phyloP scores from a whole-genome alignment of 2,113 vertebrate species.

The Xerus inauris region DNA sequence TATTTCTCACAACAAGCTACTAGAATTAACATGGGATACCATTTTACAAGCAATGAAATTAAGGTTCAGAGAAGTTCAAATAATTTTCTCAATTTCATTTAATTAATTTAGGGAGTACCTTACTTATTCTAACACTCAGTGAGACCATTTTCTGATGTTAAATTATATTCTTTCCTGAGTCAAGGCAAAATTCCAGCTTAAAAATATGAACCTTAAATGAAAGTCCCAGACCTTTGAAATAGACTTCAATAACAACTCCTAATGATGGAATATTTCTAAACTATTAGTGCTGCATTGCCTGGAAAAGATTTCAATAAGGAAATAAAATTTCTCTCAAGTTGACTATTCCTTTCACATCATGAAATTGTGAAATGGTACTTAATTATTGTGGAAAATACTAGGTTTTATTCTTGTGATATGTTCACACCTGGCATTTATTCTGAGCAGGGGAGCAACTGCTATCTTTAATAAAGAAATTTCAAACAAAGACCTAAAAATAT shows the following conservation, averaged over 20 bases:
- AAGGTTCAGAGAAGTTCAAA: neutral
- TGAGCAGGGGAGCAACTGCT: conserved; percentile 66
- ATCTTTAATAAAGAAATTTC: conserved; percentile 77
- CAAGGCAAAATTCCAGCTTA: neutral
- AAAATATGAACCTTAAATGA: neutral
- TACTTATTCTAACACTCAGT: neutral
- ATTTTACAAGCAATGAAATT: neutral
- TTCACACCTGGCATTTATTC: conserved; percentile 77
- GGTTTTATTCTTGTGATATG: conserved; percentile 61
- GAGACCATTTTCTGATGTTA: neutral
- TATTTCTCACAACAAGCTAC: neutral
- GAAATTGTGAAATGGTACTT: conserved; percentile 57
- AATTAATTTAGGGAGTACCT: neutral
- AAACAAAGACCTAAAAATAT: conserved; percentile 78
- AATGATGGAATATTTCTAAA: conserved; percentile 54
- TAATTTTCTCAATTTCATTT: neutral
- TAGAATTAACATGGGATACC: neutral
- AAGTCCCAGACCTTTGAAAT: neutral
- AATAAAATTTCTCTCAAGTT: conserved; percentile 42
- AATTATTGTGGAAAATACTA: conserved; percentile 15
- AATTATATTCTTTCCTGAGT: neutral
- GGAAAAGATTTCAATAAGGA: conserved; percentile 50
- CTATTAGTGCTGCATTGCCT: neutral
- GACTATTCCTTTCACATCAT: conserved; percentile 59
- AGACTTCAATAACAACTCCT: neutral